Conservation (phyloP, 1,140 invertebrate species). For the Bombus difficillimus region DNA sequence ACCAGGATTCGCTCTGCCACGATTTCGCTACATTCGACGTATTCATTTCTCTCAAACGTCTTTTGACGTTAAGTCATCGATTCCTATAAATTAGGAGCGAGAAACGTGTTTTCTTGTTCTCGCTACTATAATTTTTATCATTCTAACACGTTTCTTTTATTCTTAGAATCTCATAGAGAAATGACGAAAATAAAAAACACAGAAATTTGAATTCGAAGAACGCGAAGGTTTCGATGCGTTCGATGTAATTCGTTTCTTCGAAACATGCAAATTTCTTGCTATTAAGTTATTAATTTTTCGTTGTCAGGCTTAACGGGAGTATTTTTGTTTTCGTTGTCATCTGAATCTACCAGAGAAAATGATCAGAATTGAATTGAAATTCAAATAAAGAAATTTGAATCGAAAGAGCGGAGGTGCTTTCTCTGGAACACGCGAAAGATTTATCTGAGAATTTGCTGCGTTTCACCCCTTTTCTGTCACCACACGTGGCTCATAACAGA, state of each 20-base stretch:
- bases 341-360: background rate
- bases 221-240: background rate
- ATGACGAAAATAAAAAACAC: background rate
- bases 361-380: background rate
- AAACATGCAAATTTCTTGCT: background rate
- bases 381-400: background rate
- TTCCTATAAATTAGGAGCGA: too few relatives aligned
- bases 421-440: constrained; percentile 4
- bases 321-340: background rate
- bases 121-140: too few relatives aligned
- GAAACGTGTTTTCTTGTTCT: background rate
- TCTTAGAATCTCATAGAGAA: background rate
- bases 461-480: constrained; percentile 43
- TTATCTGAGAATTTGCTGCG: background rate
- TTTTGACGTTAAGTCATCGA: background rate
- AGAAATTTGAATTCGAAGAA: background rate
- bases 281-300: background rate
- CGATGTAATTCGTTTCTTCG: background rate
- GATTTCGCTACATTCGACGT: constrained; percentile 54
- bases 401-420: background rate
- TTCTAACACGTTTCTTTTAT: background rate
- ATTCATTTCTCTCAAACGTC: background rate
- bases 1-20: constrained; percentile 67
- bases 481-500: constrained; percentile 57
- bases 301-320: too few relatives aligned